Conservation (phyloP, 2,113 vertebrate genomes). For the Proterorhinus semilunaris region DNA sequence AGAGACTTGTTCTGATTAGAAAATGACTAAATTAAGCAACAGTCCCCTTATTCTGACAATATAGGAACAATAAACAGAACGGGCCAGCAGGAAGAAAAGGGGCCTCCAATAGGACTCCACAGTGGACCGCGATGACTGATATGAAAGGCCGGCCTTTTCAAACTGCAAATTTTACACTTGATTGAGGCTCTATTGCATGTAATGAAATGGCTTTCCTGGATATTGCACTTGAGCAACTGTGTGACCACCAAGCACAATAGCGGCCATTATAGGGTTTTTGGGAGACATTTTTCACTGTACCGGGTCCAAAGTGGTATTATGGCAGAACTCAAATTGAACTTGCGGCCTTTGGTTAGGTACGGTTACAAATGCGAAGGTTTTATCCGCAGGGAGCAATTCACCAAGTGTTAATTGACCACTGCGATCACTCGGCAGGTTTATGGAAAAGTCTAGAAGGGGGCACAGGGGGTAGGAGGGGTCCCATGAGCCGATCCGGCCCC, state of each 20-base stretch:
- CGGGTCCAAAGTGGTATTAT: conserved; percentile 81
- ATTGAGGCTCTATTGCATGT: conserved; percentile 95
- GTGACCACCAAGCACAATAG: conserved; percentile 87
- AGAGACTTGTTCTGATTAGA: conserved; percentile 70
- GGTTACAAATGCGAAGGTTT: conserved; percentile 63
- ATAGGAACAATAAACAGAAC: conserved; percentile 83
- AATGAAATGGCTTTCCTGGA: conserved; percentile 96
- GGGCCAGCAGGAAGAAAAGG: conserved; percentile 89
- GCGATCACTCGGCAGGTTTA: conserved; percentile 70
- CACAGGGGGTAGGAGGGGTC: conserved; percentile 63
- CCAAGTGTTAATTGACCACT: conserved; percentile 73
- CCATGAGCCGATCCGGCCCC: conserved; percentile 41
- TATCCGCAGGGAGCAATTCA: conserved; percentile 62
- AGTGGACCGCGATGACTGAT: conserved; percentile 86
- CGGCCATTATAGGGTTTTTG: conserved; percentile 87
- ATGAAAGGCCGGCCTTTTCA: conserved; percentile 86
- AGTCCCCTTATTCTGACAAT: conserved; percentile 73
- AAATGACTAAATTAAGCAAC: conserved; percentile 75
- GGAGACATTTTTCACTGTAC: conserved; percentile 83
- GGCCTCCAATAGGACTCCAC: conserved; percentile 83
- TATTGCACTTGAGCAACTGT: conserved; percentile 86
- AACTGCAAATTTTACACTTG: conserved; percentile 95
- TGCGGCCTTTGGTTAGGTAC: conserved; percentile 59
- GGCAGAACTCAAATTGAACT: conserved; percentile 66
- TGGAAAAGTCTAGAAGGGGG: conserved; percentile 58